These are phyloP conservation scores for Folsomia manolachei DNA, from an alignment of 2,888 invertebrate genomes.

Conservation along the genomic window DNA sequence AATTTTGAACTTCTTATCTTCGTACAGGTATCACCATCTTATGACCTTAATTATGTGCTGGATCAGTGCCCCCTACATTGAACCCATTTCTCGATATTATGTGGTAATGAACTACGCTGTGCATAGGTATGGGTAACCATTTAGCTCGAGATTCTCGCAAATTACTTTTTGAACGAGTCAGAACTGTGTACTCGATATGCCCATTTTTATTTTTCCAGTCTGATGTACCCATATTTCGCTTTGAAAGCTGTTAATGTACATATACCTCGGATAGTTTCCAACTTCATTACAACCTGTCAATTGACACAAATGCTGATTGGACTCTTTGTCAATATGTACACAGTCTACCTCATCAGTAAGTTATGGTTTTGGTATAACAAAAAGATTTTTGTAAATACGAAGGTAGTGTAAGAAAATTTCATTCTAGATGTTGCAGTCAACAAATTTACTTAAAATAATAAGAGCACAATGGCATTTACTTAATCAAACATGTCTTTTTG, in stretches of 20 bases:
- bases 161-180: neutral
- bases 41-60: conserved; percentile 17
- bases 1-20: neutral
- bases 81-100: conserved; percentile 24
- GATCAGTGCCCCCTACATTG: conserved; percentile 18
- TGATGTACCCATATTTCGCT: conserved; percentile 20
- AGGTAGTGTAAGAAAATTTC: no score
- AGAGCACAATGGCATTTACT: no score
- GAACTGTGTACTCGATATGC: no score
- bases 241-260: conserved; percentile 14
- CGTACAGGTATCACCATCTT: neutral
- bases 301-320: conserved; percentile 28
- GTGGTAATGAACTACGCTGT: conserved; percentile 25
- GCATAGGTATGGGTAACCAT: conserved; percentile 11
- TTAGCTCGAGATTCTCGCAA: neutral
- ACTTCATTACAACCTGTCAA: conserved; percentile 22
- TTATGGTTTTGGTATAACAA: no score
- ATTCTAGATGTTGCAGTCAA: no score
- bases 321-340: conserved; percentile 20
- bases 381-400: no score
- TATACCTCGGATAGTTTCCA: conserved; percentile 17
- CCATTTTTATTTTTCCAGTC: conserved; percentile 5
- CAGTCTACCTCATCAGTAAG: conserved; percentile 15
- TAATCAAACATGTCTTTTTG: neutral
- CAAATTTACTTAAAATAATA: no score